Evolutionary conservation across 2,113 vertebrate genomes (phyloP).

Genomic region (Hylia prasina): DNA sequence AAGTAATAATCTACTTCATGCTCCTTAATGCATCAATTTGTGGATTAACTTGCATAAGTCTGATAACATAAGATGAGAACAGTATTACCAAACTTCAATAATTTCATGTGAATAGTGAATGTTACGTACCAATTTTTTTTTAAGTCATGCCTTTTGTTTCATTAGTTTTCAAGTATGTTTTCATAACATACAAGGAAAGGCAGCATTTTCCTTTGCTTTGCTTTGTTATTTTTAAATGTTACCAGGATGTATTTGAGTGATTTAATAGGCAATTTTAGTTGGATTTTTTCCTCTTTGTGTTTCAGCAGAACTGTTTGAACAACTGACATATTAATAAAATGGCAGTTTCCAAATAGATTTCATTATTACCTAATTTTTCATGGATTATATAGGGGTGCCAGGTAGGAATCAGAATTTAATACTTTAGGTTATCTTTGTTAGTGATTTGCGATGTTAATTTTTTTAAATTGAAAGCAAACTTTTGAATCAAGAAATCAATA

Average conservation of each 20-base stretch:
- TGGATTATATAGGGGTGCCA: background rate
- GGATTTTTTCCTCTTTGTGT: background rate
- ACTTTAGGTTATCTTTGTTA: background rate
- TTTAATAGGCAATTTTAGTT: background rate
- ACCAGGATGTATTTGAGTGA: background rate
- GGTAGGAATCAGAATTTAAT: background rate
- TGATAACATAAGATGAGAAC: background rate
- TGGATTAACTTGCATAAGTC: background rate
- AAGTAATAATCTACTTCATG: background rate
- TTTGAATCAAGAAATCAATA: background rate
- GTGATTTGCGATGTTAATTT: background rate
- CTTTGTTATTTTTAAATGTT: background rate
- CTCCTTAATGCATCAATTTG: background rate
- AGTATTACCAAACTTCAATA: background rate
- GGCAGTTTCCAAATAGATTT: background rate
- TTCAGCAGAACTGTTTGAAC: background rate
- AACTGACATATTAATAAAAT: background rate
- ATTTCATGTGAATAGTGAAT: background rate
- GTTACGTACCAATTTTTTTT: rapidly evolving
- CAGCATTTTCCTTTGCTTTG: background rate
- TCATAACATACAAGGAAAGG: background rate
- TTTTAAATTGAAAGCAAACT: background rate
- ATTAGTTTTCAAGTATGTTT: background rate
- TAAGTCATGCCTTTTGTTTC: background rate
- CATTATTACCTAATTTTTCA: background rate